Evolutionary conservation across 2,888 invertebrate species (phyloP), one percentile per base, ranked within the genome.

Genomic region (Orthosia gracilis): DNA sequence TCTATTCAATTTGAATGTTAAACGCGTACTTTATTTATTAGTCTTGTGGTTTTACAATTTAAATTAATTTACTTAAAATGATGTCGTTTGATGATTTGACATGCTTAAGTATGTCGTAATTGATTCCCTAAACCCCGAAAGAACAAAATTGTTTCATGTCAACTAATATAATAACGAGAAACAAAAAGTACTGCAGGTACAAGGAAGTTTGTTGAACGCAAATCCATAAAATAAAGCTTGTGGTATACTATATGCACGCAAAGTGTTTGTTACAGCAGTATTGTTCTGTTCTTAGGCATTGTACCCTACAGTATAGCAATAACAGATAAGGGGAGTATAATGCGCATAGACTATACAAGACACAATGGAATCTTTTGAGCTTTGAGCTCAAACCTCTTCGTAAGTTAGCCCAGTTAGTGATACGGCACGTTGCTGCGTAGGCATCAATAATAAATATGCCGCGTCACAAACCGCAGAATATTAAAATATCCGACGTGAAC

Each of bases 261-360:
- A 71, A 91, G 89, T 88, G 91, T 92, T 91, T 91, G 91, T 89
- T 90, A 91, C 89, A 91, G 90, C 89, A 91, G 90, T 91, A 92
- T 93, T 94, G 93, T 94, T 92, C 87, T 87, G 89, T 88, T 89
- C 80, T 75, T 80, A 88, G 88, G 91, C 92, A 92, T 93, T 94
- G 93, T 95, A 90, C 92, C 57, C 49, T 94, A 93, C 93, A 73
- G 78, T 94, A 93, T 93, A 74, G 78, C 94, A 95, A 94, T 94
- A 94, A 94, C 94, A 95, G 95, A 95, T 95, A 95, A 95, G 94
- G 92, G 90, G 90, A 89, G 86, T 85, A 93, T 93, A 94, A 94
- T 92, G 93, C 93, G 91, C 89, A 86, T 92, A 90, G 89, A 89
- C 91, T 87, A 89, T 87, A 62, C 18, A 64, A 70, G 45, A 54